These are phyloP conservation scores for Gortyna flavago DNA, from an alignment of 2,888 invertebrate genomes.

Conservation along the genomic window DNA sequence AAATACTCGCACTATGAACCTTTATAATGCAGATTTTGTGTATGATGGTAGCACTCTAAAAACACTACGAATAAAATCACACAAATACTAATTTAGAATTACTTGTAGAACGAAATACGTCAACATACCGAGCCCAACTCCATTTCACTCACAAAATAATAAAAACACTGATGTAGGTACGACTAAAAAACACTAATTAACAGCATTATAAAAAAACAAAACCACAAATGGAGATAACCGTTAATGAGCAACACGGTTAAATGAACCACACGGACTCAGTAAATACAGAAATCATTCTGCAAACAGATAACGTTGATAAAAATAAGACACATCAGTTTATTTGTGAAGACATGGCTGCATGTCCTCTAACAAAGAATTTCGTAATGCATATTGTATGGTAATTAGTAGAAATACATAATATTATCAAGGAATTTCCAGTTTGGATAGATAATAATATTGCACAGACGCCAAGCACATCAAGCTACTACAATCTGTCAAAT, in stretches of 20 bases:
- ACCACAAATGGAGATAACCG: conserved; percentile 44
- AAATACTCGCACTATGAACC: conserved; percentile 4
- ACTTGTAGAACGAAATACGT: not conserved
- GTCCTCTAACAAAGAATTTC: conserved; percentile 46
- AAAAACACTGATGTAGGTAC: conserved; percentile 10
- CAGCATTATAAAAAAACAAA: conserved; percentile 30
- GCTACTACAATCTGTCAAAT: no score
- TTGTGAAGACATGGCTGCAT: conserved; percentile 30
- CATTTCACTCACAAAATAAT: conserved; percentile 52
- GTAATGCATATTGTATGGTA: conserved; percentile 7
- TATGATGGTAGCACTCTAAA: not conserved
- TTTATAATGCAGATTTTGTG: not conserved
- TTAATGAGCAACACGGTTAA: conserved; percentile 23
- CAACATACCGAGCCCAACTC: conserved; percentile 59
- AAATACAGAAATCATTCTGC: conserved; percentile 63
- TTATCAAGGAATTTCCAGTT: conserved; percentile 19
- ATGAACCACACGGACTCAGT: conserved; percentile 22
- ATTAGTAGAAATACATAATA: not conserved
- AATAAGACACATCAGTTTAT: conserved; percentile 36
- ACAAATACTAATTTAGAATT: not conserved
- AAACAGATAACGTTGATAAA: conserved; percentile 64
- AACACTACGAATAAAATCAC: not conserved
- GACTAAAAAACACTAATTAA: conserved; percentile 24
- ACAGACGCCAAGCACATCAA: no score
- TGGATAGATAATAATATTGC: conserved; percentile 9